Percentiles rank a stretch among this genome's conserved stretches.
Evolutionary conservation across 2,888 invertebrate genomes (phyloP).

Genomic region (Meteorus colon): DNA sequence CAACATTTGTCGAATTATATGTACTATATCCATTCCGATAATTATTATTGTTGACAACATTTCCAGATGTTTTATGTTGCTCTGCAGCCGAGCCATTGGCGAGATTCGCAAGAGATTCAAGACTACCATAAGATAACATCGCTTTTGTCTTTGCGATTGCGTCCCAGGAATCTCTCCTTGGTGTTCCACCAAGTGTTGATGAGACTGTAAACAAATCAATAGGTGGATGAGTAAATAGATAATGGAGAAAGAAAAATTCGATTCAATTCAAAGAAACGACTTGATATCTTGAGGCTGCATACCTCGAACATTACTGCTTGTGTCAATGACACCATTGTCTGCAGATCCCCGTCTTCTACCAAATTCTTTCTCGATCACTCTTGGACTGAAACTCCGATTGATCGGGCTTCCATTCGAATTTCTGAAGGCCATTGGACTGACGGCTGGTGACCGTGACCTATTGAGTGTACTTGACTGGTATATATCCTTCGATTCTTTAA

Average conservation of each 20-base stretch:
- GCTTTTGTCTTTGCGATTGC: conserved; percentile 87
- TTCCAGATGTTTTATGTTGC: conserved; percentile 74
- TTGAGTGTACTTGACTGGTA: conserved; percentile 64
- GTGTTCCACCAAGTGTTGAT: conserved; percentile 75
- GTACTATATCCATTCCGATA: conserved; percentile 65
- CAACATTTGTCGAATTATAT: conserved; percentile 60
- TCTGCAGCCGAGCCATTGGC: conserved; percentile 78
- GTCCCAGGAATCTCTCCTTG: conserved; percentile 87
- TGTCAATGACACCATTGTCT: conserved; percentile 68
- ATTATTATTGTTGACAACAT: conserved; percentile 56
- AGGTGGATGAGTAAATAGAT: not conserved
- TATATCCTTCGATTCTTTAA: conserved; percentile 66
- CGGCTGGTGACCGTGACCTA: conserved; percentile 62
- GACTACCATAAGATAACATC: conserved; percentile 81
- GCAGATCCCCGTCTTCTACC: conserved; percentile 57
- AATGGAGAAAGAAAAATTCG: not conserved
- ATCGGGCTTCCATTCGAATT: conserved; percentile 63
- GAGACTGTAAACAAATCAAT: conserved; percentile 74
- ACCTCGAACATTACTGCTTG: conserved; percentile 70
- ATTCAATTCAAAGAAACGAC: conserved; percentile 10
- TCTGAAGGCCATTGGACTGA: conserved; percentile 62
- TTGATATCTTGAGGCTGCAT: conserved; percentile 10
- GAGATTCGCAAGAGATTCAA: conserved; percentile 82
- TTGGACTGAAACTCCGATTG: conserved; percentile 65
- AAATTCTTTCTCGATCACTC: conserved; percentile 59